Evolutionary conservation across 2,797 vertebrate species (phyloP).

Genomic region (Rallus crepitans): DNA sequence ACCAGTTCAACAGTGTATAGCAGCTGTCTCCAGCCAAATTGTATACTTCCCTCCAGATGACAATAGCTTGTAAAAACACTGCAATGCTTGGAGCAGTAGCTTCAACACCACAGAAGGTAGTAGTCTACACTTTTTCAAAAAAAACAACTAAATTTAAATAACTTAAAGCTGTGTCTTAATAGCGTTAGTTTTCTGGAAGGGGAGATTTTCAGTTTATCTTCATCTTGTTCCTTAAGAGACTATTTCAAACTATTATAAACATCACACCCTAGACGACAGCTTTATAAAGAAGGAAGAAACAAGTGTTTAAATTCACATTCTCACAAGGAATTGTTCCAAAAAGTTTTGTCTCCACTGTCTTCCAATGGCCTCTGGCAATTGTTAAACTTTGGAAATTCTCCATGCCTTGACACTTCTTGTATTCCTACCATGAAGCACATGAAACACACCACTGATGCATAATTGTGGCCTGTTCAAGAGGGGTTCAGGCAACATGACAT

Average conservation of each 20-base stretch:
- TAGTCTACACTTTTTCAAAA: background rate
- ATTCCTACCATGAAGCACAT: background rate
- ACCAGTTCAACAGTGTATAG: background rate
- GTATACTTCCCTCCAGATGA: background rate
- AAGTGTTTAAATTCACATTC: background rate
- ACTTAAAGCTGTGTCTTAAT: background rate
- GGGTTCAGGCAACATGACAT: accelerated
- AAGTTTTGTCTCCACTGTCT: background rate
- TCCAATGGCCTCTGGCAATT: background rate
- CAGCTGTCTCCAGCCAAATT: background rate
- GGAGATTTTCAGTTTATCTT: background rate
- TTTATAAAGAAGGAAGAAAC: background rate
- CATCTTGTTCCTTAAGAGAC: background rate
- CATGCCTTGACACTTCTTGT: background rate
- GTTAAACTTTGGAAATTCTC: background rate
- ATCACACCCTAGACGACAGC: background rate
- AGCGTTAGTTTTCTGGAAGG: background rate
- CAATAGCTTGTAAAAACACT: background rate
- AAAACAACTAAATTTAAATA: background rate
- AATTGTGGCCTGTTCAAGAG: background rate
- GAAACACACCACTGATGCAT: background rate
- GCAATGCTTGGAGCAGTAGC: background rate
- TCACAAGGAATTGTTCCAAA: background rate
- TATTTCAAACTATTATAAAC: background rate
- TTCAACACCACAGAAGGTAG: background rate